Conservation (phyloP, 2,113 vertebrate genomes). For the Rhagologus leucostigma region DNA sequence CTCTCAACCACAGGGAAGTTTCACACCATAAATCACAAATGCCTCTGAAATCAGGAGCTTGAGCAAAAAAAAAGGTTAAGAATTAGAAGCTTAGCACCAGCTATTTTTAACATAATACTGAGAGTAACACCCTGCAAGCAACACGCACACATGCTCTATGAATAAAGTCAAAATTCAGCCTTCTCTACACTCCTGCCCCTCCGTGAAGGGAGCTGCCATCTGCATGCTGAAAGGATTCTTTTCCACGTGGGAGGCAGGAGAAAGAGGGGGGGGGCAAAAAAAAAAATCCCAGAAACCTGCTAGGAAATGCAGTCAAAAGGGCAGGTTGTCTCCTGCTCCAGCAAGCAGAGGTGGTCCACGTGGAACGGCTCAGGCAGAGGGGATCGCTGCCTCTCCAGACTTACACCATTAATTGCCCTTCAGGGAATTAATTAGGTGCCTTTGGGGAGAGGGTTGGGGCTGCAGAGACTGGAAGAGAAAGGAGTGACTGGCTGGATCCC, state of each 20-base stretch:
- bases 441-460: not conserved
- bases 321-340: not conserved
- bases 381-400: not conserved
- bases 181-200: not conserved
- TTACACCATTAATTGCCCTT: not conserved
- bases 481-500: not conserved
- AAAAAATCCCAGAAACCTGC: not conserved
- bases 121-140: not conserved
- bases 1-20: not conserved
- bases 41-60: not conserved
- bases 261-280: not conserved
- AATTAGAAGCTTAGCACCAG: not conserved
- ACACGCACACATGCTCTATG: not conserved
- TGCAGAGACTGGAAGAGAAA: no score
- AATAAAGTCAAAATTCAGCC: not conserved
- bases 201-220: not conserved
- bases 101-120: slow-evolving; percentile 9
- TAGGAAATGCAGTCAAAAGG: not conserved
- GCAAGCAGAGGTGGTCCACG: not conserved
- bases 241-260: not conserved
- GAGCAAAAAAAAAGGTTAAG: not conserved
- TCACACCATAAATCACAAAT: not conserved
- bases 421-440: not conserved
- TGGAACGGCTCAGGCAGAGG: not conserved
- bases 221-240: not conserved